Percentiles rank a stretch among this genome's conserved stretches.
Conservation (phyloP, 2,797 vertebrate genomes). For the Craterocephalus amniculus region DNA sequence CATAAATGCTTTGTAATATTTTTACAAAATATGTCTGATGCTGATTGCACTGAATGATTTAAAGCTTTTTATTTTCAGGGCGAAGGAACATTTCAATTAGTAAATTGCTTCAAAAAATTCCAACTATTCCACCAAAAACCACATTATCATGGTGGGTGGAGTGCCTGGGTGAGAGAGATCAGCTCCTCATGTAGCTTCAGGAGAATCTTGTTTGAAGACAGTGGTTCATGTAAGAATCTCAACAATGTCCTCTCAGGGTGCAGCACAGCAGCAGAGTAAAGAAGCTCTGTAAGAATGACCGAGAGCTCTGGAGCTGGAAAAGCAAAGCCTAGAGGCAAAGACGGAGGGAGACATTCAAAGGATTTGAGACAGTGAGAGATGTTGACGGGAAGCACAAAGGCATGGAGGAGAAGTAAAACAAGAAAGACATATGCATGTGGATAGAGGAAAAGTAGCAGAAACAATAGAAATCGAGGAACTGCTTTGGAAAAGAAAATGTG, state of each 20-base stretch:
- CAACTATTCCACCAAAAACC: constrained; percentile 58
- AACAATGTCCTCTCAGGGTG: constrained; percentile 72
- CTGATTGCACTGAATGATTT: not conserved
- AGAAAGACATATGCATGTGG: not conserved
- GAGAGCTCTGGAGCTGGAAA: constrained; percentile 20
- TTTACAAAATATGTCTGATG: not conserved
- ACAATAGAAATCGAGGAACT: not conserved
- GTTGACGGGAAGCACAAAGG: constrained; percentile 1
- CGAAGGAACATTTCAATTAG: not conserved
- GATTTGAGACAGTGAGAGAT: not conserved
- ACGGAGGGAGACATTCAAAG: constrained; percentile 1
- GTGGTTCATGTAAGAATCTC: constrained; percentile 70
- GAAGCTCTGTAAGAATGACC: constrained; percentile 46
- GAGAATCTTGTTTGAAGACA: constrained; percentile 63
- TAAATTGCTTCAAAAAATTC: constrained; percentile 10
- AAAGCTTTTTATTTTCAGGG: not conserved
- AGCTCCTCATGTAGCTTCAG: constrained; percentile 55
- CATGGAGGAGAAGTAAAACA: not conserved
- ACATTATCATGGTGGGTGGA: constrained; percentile 61
- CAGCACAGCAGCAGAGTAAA: constrained; percentile 37
- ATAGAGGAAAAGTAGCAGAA: not conserved
- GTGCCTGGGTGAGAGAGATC: constrained; percentile 26
- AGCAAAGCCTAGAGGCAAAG: constrained; percentile 8
- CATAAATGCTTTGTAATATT: not conserved
- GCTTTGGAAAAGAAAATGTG: not conserved